Percentiles rank a stretch among this genome's conserved stretches.
phyloP scores from a whole-genome alignment of 53 echinoderm and acorn worm species.

The Echinometra lucunter region DNA sequence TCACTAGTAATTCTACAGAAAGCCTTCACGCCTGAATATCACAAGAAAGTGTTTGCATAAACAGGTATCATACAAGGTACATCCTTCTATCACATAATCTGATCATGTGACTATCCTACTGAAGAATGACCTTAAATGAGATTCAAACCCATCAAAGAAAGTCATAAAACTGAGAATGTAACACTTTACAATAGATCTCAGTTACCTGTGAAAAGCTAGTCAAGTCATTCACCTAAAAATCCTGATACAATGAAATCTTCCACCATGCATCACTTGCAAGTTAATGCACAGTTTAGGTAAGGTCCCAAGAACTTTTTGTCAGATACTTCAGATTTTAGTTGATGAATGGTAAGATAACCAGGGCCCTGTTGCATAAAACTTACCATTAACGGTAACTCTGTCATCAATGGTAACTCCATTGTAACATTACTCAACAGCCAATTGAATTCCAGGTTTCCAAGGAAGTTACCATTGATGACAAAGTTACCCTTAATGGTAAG shows the following conservation, averaged over 20 bases:
- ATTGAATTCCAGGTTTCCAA: too few relatives aligned
- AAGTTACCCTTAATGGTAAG: too few relatives aligned
- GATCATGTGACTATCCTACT: neutral
- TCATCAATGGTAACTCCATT: too few relatives aligned
- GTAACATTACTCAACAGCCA: too few relatives aligned
- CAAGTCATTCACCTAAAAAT: neutral
- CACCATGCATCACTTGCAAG: neutral
- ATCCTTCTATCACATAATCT: too few relatives aligned
- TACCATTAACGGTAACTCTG: too few relatives aligned
- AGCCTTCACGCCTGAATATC: neutral
- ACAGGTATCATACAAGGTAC: too few relatives aligned
- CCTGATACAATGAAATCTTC: neutral
- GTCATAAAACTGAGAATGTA: neutral
- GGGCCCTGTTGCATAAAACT: too few relatives aligned
- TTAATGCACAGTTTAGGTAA: neutral
- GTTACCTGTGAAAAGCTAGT: conserved; percentile 9
- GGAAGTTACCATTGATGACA: too few relatives aligned
- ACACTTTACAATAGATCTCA: neutral
- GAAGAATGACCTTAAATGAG: neutral
- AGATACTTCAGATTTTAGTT: too few relatives aligned
- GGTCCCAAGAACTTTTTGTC: too few relatives aligned
- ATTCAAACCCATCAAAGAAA: neutral
- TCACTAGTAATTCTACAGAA: neutral
- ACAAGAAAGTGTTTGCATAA: neutral
- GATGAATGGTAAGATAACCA: too few relatives aligned